phyloP scores from a whole-genome alignment of 2,113 vertebrate genomes.

The Sinocyclocheilus rhinocerous region DNA sequence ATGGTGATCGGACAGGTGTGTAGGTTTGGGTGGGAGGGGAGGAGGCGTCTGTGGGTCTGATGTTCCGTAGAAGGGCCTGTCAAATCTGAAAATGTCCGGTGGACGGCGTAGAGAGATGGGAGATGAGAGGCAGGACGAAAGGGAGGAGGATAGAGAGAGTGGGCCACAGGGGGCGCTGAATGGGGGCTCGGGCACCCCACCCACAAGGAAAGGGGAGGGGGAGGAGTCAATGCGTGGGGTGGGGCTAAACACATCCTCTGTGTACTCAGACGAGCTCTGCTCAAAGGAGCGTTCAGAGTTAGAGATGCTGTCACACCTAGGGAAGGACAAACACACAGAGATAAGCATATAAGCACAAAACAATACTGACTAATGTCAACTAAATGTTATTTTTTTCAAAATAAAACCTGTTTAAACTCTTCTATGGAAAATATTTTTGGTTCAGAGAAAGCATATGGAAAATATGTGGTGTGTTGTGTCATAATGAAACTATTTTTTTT shows the following conservation, averaged over 20 bases:
- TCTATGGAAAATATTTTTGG: background rate
- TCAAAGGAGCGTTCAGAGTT: constrained; percentile 90
- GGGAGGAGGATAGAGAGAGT: constrained; percentile 39
- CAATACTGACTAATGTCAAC: background rate
- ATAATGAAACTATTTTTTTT: background rate
- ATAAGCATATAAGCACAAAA: constrained; percentile 22
- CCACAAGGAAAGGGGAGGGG: constrained; percentile 52
- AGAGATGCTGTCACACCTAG: constrained; percentile 88
- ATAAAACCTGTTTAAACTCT: background rate
- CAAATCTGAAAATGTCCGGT: constrained; percentile 74
- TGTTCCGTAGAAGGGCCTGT: constrained; percentile 73
- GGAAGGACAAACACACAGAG: constrained; percentile 43
- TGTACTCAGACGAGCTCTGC: constrained; percentile 84
- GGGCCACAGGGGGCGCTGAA: constrained; percentile 69
- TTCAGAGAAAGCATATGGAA: constrained; percentile 1
- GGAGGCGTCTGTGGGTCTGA: constrained; percentile 79
- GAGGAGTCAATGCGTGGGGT: constrained; percentile 66
- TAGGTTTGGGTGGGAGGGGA: constrained; percentile 88
- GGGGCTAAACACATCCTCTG: constrained; percentile 78
- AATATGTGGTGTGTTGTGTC: background rate
- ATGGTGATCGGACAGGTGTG: constrained; percentile 77
- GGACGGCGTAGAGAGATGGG: constrained; percentile 55
- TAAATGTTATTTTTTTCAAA: background rate
- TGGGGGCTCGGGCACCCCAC: constrained; percentile 58
- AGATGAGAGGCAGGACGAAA: constrained; percentile 61